A percentile compares a stretch with the other conserved stretches of the same genome.
Conservation (phyloP, 1,140 invertebrate species). For the Choristoneura fumiferana region DNA sequence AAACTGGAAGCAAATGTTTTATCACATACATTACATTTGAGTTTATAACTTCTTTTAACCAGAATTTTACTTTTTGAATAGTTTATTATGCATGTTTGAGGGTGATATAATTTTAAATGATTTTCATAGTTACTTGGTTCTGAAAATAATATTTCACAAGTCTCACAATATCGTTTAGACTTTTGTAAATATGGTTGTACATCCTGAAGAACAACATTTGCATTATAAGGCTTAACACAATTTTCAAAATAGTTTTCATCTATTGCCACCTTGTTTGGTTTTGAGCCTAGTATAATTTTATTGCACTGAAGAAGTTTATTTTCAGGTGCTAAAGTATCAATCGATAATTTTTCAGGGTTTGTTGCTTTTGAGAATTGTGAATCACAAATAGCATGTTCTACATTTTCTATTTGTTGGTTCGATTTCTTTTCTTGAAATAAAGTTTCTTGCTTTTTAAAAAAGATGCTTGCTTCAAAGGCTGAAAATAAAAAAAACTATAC, state of each 20-base stretch:
- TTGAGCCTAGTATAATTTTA: conserved; percentile 36
- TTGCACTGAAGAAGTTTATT: conserved; percentile 1
- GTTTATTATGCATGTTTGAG: not conserved
- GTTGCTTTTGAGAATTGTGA: conserved; percentile 17
- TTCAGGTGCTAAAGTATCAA: not conserved
- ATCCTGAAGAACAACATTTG: conserved; percentile 32
- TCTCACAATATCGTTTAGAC: conserved; percentile 39
- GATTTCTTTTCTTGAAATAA: conserved; percentile 4
- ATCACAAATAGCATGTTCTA: not conserved
- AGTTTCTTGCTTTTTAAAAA: not conserved
- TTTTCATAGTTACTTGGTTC: conserved; percentile 22
- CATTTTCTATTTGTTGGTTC: not conserved
- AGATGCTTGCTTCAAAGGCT: conserved; percentile 10
- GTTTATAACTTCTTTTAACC: not conserved
- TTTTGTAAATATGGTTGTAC: conserved; percentile 32
- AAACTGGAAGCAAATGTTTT: not conserved
- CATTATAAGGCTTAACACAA: conserved; percentile 19
- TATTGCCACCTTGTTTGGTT: conserved; percentile 22
- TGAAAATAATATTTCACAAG: conserved; percentile 46
- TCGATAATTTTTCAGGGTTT: not conserved
- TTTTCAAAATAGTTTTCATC: conserved; percentile 19
- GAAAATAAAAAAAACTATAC: not conserved
- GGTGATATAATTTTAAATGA: conserved; percentile 34
- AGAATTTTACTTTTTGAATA: not conserved
- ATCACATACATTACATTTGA: conserved; percentile 30